Evolutionary conservation across 2,113 vertebrate species (phyloP).

Genomic region (Muntiacus reevesi): DNA sequence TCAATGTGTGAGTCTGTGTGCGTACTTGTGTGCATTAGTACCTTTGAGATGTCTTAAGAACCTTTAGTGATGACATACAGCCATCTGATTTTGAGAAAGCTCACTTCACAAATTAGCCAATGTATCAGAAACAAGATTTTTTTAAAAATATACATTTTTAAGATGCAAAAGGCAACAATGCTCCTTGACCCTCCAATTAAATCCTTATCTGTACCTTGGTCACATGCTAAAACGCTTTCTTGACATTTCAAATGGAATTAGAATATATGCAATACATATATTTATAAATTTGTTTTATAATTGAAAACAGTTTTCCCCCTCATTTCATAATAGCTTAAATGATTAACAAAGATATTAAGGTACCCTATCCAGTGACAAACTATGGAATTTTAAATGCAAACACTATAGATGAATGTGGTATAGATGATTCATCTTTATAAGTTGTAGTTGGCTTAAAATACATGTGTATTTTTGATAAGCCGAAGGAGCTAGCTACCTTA

Average conservation of each 20-base stretch:
- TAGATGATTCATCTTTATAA: neutral
- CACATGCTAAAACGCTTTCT: neutral
- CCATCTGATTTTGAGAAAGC: neutral
- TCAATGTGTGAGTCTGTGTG: neutral
- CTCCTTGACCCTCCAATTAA: neutral
- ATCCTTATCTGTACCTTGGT: neutral
- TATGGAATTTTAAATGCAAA: neutral
- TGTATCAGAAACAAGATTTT: neutral
- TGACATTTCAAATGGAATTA: neutral
- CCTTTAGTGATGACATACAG: neutral
- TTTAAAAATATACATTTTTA: neutral
- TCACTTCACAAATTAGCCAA: neutral
- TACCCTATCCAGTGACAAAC: neutral
- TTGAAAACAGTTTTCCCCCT: neutral
- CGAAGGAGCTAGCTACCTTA: neutral
- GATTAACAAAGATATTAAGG: conserved; percentile 13
- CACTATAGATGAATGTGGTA: neutral
- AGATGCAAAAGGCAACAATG: neutral
- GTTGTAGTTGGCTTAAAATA: neutral
- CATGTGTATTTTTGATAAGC: neutral
- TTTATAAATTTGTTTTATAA: neutral
- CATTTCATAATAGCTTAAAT: neutral
- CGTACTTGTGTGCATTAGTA: neutral
- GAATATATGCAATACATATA: neutral
- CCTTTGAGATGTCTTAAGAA: neutral